Percentiles rank a stretch among this genome's conserved stretches.
These are phyloP conservation scores for Drosophila fungiperda DNA, from an alignment of 2,888 invertebrate genomes.

Conservation along the genomic window DNA sequence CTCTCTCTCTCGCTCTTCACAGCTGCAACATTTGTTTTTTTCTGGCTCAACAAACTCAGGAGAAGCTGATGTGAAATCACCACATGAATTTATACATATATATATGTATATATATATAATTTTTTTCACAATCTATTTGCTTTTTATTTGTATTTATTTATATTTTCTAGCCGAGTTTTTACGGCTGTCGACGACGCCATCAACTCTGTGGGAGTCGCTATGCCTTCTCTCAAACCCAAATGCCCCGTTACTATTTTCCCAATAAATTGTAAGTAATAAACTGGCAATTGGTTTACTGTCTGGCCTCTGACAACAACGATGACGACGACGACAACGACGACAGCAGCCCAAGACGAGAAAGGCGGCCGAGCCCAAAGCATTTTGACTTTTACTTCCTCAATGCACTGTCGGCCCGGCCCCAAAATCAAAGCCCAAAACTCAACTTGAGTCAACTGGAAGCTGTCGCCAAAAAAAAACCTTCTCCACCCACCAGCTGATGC, in stretches of 20 bases:
- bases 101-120: not conserved
- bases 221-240: slow-evolving; percentile 6
- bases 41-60: slow-evolving; percentile 55
- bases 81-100: slow-evolving; percentile 49
- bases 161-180: slow-evolving; percentile 66
- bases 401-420: slow-evolving; percentile 35
- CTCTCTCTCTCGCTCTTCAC: slow-evolving; percentile 5
- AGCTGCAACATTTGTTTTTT: slow-evolving; percentile 59
- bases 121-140: slow-evolving; percentile 70
- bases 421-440: slow-evolving; percentile 61
- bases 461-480: slow-evolving; percentile 48
- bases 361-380: slow-evolving; percentile 66
- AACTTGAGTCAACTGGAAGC: slow-evolving; percentile 26
- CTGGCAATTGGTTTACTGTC: slow-evolving; percentile 77
- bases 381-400: slow-evolving; percentile 70
- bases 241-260: slow-evolving; percentile 59
- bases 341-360: slow-evolving; percentile 39
- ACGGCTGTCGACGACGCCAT: slow-evolving; percentile 51
- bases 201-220: slow-evolving; percentile 31
- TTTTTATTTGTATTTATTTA: slow-evolving; percentile 71
- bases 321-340: slow-evolving; percentile 19
- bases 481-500: not conserved
- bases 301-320: slow-evolving; percentile 54
- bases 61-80: slow-evolving; percentile 47
- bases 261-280: slow-evolving; percentile 80